Evolutionary conservation across 1,140 invertebrate species (phyloP).

Genomic region (Dendrolimus punctatus): DNA sequence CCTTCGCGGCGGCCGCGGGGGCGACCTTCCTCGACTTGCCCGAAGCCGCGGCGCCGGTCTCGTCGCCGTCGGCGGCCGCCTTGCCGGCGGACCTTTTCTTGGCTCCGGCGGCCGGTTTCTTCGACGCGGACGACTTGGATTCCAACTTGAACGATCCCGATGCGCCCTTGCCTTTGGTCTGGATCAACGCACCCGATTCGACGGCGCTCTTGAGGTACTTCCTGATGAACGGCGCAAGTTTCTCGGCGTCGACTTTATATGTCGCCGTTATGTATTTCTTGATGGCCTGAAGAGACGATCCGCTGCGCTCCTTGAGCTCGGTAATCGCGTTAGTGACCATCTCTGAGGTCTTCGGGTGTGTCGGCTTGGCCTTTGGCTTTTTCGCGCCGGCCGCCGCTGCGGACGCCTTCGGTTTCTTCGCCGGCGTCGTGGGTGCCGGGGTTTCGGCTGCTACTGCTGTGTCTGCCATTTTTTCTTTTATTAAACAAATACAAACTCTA

Average conservation of each 20-base stretch:
- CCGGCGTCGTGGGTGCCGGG: too few species aligned
- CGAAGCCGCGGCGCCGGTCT: constrained; percentile 11
- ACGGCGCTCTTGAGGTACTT: constrained; percentile 75
- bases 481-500: too few species aligned
- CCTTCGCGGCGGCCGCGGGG: constrained; percentile 5
- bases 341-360: constrained; percentile 69
- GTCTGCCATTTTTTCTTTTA: too few species aligned
- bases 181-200: constrained; percentile 69
- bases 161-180: constrained; percentile 77
- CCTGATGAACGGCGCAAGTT: constrained; percentile 75
- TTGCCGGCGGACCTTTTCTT: constrained; percentile 11
- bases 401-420: background rate
- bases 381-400: constrained; percentile 33
- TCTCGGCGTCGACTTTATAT: constrained; percentile 75
- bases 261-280: constrained; percentile 76
- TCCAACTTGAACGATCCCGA: constrained; percentile 75
- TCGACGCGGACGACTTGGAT: constrained; percentile 28
- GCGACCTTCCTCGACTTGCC: constrained; percentile 18
- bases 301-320: constrained; percentile 74
- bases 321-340: constrained; percentile 76
- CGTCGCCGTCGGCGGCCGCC: constrained; percentile 5
- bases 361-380: constrained; percentile 56
- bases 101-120: constrained; percentile 20
- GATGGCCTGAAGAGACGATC: constrained; percentile 76
- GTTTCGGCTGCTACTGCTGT: too few species aligned